phyloP scores from a whole-genome alignment of 2,888 invertebrate genomes.

The Rhopalosiphum nymphaeae region DNA sequence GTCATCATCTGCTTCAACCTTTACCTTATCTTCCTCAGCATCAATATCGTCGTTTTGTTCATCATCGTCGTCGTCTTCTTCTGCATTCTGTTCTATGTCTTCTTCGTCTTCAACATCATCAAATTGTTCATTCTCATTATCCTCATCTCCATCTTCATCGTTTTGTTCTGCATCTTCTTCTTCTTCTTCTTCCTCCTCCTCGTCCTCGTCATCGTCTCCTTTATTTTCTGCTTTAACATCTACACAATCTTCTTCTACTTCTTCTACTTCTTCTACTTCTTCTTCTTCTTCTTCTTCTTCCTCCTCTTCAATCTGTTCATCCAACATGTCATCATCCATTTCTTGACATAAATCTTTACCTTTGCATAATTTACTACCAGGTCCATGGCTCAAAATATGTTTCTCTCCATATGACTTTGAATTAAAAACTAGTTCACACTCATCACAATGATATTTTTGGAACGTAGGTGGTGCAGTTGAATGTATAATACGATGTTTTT shows the following conservation, averaged over 20 bases:
- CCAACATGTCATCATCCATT: constrained; percentile 63
- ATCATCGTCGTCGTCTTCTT: constrained; percentile 39
- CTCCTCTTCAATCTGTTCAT: constrained; percentile 62
- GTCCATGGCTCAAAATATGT: constrained; percentile 63
- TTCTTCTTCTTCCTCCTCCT: constrained; percentile 62
- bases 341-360: constrained; percentile 66
- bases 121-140: constrained; percentile 66
- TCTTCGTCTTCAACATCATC: constrained; percentile 64
- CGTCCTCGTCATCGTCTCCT: constrained; percentile 66
- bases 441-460: constrained; percentile 66
- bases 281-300: constrained; percentile 63
- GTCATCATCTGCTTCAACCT: constrained; percentile 62
- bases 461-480: constrained; percentile 67
- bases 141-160: constrained; percentile 29
- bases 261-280: constrained; percentile 38
- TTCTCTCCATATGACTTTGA: constrained; percentile 61
- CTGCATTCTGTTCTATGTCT: constrained; percentile 26
- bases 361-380: constrained; percentile 52
- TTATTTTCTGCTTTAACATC: constrained; percentile 66
- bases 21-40: constrained; percentile 50
- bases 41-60: constrained; percentile 58
- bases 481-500: constrained; percentile 75
- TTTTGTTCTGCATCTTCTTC: constrained; percentile 61
- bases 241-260: constrained; percentile 60
- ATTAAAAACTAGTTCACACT: constrained; percentile 65